Evolutionary conservation across 2,113 vertebrate species (phyloP).

Genomic region (Melanerpes formicivorus): DNA sequence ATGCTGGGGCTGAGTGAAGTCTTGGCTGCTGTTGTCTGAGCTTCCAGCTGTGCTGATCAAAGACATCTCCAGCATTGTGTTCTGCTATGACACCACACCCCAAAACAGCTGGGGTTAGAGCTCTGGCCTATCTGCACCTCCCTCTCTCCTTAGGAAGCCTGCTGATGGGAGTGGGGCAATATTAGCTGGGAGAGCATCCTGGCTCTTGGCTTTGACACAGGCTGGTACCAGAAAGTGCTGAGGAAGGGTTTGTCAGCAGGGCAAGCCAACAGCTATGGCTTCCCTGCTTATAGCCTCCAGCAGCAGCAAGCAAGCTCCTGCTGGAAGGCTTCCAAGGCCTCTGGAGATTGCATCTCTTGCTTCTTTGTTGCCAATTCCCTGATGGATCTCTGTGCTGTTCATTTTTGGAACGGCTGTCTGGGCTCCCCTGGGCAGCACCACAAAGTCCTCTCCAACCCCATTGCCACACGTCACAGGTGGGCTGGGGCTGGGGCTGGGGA

Average conservation of each 20-base stretch:
- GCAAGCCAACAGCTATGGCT: not conserved
- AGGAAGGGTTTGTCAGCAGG: not conserved
- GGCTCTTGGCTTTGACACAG: not conserved
- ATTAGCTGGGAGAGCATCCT: not conserved
- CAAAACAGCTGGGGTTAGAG: not conserved
- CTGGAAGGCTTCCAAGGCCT: not conserved
- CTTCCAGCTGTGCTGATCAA: not conserved
- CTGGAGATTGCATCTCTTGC: not conserved
- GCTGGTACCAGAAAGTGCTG: not conserved
- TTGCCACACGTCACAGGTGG: fast-evolving
- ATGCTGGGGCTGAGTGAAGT: too few species aligned
- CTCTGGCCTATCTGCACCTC: not conserved
- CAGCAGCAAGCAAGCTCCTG: not conserved
- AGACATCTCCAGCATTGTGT: not conserved
- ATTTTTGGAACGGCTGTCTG: not conserved
- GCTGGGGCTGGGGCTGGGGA: not conserved
- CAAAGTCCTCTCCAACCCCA: not conserved
- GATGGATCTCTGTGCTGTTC: not conserved
- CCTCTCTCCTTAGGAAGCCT: not conserved
- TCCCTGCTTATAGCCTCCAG: not conserved
- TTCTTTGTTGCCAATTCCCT: not conserved
- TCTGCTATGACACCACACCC: not conserved
- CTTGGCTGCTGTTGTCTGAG: not conserved
- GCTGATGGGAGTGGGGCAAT: not conserved
- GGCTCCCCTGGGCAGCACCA: not conserved